A percentile compares a stretch with the other conserved stretches of the same genome.
Evolutionary conservation across 2,113 vertebrate genomes (phyloP).

Genomic region (Plotosus lineatus): DNA sequence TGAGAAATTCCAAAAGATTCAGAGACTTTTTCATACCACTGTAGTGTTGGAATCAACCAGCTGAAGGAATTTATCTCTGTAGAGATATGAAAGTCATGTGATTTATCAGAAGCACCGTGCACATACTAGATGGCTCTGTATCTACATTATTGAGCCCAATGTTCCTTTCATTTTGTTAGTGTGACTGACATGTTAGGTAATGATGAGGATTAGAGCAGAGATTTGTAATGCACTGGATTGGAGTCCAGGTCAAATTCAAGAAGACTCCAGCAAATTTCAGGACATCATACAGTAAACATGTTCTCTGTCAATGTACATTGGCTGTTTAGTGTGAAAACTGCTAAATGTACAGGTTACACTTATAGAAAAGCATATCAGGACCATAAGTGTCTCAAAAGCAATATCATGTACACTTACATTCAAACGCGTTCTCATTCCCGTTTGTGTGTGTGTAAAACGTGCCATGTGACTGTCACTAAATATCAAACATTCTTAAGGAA

Average conservation of each 20-base stretch:
- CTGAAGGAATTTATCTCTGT: neutral
- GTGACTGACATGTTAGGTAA: neutral
- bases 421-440: too few relatives aligned
- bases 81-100: slow-evolving; percentile 17
- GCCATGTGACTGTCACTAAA: too few relatives aligned
- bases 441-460: too few relatives aligned
- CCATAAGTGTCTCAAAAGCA: too few relatives aligned
- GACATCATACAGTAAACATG: neutral
- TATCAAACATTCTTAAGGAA: too few relatives aligned
- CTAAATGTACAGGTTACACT: too few relatives aligned
- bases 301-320: too few relatives aligned
- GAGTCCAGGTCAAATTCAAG: neutral
- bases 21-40: too few relatives aligned
- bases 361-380: too few relatives aligned
- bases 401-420: too few relatives aligned
- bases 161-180: neutral
- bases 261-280: neutral
- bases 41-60: slow-evolving; percentile 20
- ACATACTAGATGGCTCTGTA: neutral
- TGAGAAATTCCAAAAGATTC: too few relatives aligned
- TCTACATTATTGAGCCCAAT: neutral
- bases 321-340: too few relatives aligned
- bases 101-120: neutral
- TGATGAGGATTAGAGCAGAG: neutral
- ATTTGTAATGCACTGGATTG: neutral